These are phyloP conservation scores for Plectrocnemia conspersa DNA, from an alignment of 1,140 invertebrate species.

Conservation along the genomic window DNA sequence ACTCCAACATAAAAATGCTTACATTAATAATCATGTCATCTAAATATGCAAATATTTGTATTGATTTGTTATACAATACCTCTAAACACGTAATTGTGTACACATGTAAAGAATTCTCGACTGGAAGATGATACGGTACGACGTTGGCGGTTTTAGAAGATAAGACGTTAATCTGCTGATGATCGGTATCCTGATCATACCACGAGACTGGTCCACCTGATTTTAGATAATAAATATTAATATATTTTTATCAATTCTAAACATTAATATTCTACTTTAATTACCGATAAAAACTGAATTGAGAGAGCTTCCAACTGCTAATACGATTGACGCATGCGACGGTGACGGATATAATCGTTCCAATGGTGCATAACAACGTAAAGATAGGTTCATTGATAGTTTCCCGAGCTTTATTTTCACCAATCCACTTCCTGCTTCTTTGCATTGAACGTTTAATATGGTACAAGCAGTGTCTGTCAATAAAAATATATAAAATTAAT, in stretches of 20 bases:
- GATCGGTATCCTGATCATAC: constrained; percentile 7
- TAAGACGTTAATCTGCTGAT: neutral
- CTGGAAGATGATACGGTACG: neutral
- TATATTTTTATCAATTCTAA: neutral
- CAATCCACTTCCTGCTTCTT: constrained; percentile 16
- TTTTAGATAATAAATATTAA: neutral
- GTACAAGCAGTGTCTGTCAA: constrained; percentile 26
- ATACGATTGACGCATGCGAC: constrained; percentile 8
- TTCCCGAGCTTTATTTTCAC: constrained; percentile 12
- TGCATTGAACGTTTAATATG: constrained; percentile 18
- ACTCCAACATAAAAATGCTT: neutral
- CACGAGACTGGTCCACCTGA: constrained; percentile 25
- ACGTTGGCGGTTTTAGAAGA: constrained; percentile 18
- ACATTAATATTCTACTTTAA: neutral
- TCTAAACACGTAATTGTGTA: constrained; percentile 31
- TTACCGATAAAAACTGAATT: constrained; percentile 29
- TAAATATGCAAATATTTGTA: neutral
- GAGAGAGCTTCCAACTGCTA: constrained; percentile 26
- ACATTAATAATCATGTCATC: neutral
- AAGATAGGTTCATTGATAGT: constrained; percentile 14
- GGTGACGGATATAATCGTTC: constrained; percentile 16
- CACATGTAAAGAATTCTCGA: constrained; percentile 18
- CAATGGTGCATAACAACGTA: constrained; percentile 28
- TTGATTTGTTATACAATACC: constrained; percentile 13
- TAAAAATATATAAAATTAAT: constrained; percentile 8